phyloP scores from a whole-genome alignment of 2,113 vertebrate species.

The Hystrix cristata region DNA sequence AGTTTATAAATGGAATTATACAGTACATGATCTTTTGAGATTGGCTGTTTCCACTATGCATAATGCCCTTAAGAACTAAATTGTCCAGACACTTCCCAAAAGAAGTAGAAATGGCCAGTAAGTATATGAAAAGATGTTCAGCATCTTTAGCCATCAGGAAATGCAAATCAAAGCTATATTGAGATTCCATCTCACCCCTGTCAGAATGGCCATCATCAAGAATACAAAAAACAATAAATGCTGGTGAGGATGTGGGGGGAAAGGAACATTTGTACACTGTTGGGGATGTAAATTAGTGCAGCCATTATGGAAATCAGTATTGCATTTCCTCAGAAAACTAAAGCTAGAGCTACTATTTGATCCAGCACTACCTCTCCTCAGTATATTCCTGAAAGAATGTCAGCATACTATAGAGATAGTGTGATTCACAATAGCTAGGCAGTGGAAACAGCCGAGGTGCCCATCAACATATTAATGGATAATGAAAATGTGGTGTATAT shows the following conservation, averaged over 20 bases:
- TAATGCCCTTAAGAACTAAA: background rate
- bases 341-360: background rate
- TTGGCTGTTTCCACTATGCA: background rate
- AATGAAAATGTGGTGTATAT: background rate
- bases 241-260: background rate
- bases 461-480: background rate
- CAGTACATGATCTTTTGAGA: background rate
- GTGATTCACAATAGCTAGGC: background rate
- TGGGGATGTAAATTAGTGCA: background rate
- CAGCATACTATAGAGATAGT: background rate
- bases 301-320: background rate
- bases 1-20: background rate
- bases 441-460: background rate
- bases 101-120: background rate
- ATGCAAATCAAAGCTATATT: background rate
- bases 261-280: background rate
- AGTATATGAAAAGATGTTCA: background rate
- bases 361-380: background rate
- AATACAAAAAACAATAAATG: background rate
- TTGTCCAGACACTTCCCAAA: background rate
- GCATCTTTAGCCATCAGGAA: background rate
- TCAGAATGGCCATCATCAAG: background rate
- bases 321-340: background rate
- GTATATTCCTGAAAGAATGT: background rate
- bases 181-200: background rate